Percentiles rank a stretch among this genome's conserved stretches.
Evolutionary conservation across 2,113 vertebrate genomes (phyloP).

Genomic region (Gymnobelideus leadbeateri): DNA sequence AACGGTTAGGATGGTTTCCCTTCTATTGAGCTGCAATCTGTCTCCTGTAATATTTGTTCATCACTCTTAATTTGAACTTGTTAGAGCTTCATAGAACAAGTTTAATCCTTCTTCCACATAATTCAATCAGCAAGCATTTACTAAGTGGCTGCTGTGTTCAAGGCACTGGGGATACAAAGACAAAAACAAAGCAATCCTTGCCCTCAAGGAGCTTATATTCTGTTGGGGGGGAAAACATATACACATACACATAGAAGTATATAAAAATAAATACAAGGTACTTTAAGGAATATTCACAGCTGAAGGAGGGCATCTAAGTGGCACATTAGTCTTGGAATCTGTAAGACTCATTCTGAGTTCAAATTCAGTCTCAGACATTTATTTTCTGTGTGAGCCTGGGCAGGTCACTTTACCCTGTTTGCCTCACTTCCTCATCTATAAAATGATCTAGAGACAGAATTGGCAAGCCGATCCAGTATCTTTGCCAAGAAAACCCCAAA

Average conservation of each 20-base stretch:
- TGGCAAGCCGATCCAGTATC: too few relatives aligned
- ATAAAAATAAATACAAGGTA: not conserved
- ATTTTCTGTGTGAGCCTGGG: not conserved
- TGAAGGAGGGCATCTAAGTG: not conserved
- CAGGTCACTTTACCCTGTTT: too few relatives aligned
- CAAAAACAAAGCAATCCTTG: not conserved
- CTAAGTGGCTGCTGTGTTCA: not conserved
- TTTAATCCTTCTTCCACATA: not conserved
- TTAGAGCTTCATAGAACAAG: not conserved
- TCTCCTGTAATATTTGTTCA: not conserved
- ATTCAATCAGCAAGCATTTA: not conserved
- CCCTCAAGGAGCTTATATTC: not conserved
- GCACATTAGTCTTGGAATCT: not conserved
- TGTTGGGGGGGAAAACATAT: not conserved
- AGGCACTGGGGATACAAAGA: not conserved
- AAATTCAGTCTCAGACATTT: not conserved
- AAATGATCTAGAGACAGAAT: too few relatives aligned
- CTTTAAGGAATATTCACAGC: not conserved
- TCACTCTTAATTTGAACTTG: not conserved
- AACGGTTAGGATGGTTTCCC: not conserved
- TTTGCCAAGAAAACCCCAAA: too few relatives aligned
- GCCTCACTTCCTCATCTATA: too few relatives aligned
- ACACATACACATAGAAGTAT: not conserved
- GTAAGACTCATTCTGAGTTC: not conserved
- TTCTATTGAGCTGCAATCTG: not conserved